Evolutionary conservation across 2,888 invertebrate species (phyloP).

Genomic region (Lithophane socia): DNA sequence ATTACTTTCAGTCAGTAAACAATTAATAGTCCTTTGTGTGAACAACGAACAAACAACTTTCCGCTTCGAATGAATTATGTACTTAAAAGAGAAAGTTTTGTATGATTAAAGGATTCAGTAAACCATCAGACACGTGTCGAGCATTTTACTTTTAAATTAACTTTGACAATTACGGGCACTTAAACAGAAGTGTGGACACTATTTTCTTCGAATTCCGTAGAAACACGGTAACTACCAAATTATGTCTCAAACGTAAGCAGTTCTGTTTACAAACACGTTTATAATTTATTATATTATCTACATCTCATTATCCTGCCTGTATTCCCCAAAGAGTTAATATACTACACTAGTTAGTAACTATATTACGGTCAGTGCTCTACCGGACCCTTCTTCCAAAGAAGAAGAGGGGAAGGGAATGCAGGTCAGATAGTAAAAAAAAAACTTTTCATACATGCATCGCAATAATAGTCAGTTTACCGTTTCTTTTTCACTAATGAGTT

Average conservation of each 20-base stretch:
- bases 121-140: constrained; percentile 1
- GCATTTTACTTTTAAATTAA: constrained; percentile 12
- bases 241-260: background rate
- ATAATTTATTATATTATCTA: background rate
- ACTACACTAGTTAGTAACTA: background rate
- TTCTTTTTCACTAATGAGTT: too few species aligned
- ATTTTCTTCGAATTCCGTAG: constrained; percentile 5
- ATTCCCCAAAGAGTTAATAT: background rate
- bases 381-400: too few species aligned
- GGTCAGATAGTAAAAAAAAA: background rate
- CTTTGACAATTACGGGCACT: constrained; percentile 12
- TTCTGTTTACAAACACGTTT: constrained; percentile 2
- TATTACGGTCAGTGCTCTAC: too few species aligned
- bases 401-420: too few species aligned
- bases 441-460: too few species aligned
- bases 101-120: constrained; percentile 12
- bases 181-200: background rate
- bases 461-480: background rate
- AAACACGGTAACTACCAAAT: background rate
- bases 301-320: background rate
- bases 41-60: constrained; percentile 34
- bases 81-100: constrained; percentile 30
- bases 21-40: constrained; percentile 33
- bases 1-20: constrained; percentile 14
- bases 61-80: constrained; percentile 25